Conservation (phyloP, 2,797 vertebrate genomes). For the Phrynocephalus guinanensis region DNA sequence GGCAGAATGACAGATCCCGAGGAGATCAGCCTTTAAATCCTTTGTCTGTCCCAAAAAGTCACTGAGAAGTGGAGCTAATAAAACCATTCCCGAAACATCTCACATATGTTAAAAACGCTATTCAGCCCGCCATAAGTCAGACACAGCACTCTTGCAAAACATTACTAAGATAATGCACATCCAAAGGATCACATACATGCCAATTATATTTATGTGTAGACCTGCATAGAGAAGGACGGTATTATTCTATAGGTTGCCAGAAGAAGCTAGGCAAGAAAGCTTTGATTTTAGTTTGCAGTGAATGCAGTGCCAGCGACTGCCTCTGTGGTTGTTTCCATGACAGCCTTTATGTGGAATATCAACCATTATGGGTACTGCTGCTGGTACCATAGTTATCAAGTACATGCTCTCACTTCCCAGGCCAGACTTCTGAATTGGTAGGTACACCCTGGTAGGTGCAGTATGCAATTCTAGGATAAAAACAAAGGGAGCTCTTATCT, state of each 20-base stretch:
- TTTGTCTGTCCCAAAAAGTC: too few relatives aligned
- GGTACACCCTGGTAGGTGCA: constrained; percentile 34
- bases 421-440: constrained; percentile 59
- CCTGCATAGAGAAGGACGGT: not conserved
- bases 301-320: not conserved
- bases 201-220: not conserved
- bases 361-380: not conserved
- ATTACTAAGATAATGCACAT: not conserved
- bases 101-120: not conserved
- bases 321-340: not conserved
- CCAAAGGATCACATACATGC: not conserved
- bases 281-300: not conserved
- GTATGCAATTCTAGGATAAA: constrained; percentile 47
- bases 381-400: not conserved
- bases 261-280: not conserved
- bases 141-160: not conserved
- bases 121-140: too few relatives aligned
- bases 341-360: not conserved
- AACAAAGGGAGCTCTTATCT: constrained; percentile 39
- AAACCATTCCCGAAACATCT: not conserved
- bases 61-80: too few relatives aligned
- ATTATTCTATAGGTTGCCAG: not conserved
- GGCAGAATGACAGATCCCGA: too few relatives aligned
- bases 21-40: too few relatives aligned
- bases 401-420: constrained; percentile 19